Evolutionary conservation across 2,797 vertebrate species (phyloP), one percentile per base, ranked within the genome.

Genomic region (Anabas testudineus): DNA sequence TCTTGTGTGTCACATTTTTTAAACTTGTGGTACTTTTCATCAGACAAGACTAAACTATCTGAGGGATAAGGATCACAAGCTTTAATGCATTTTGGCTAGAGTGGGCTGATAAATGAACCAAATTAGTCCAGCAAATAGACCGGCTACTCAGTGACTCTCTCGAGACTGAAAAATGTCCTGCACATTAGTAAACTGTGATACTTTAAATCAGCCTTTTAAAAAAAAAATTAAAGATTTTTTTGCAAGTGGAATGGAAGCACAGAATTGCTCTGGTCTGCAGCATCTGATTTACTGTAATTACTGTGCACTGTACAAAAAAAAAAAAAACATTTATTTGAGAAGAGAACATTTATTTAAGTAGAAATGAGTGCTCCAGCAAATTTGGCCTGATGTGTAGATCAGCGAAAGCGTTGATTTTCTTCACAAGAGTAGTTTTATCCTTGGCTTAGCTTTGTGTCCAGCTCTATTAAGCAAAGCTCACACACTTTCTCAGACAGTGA

Each of bases 381-480:
- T 86, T 76, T 83, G 67, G 74, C 81, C 70, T 82, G 78, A 87
- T 78, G 78, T 74, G 68, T 48, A 10, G 75, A 66, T 63, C 68
- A 71, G 67, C 59, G 73, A 80, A 76, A 73, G 80, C 19, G 46
- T 61, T 82, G 76, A 80, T 86, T 80, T 90, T 85, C 87, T 88
- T 90, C 80, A 85, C 83, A 75, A 63, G 72, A 86, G 71, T 41
- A 68, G 76, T 85, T 83, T 83, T 84, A 81, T 80, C 79, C 77
- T 59, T 42, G 58, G 74, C 82, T 83, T 80, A 76, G 80, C 83
- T 84, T 86, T 82, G 72, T 84, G 80, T 86, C 86, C 80, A 65
- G 76, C 84, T 86, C 81, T 83, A 83, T 90, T 86, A 90, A 71
- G 72, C 80, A 84, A 81, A 80, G 67, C 68, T 76, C 75, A 78